A percentile compares a stretch with the other conserved stretches of the same genome.
These are phyloP conservation scores for Nomada ferruginata DNA, from an alignment of 2,888 invertebrate species.

Conservation along the genomic window DNA sequence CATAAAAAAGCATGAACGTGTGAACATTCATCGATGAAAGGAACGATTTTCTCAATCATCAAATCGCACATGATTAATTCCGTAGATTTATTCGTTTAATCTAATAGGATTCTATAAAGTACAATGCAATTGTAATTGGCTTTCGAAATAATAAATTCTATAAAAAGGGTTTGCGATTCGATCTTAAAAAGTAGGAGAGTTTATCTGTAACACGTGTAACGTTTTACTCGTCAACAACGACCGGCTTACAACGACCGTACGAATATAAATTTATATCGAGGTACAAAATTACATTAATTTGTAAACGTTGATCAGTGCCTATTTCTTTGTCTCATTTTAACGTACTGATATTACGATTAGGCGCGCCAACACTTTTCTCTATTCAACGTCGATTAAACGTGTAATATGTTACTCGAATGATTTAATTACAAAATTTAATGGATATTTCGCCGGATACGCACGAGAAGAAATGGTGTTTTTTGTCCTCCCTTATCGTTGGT, in stretches of 20 bases:
- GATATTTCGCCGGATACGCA: slow-evolving; percentile 49
- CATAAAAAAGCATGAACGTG: slow-evolving; percentile 9
- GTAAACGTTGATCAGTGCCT: slow-evolving; percentile 25
- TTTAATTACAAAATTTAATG: slow-evolving; percentile 61
- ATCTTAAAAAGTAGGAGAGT: slow-evolving; percentile 30
- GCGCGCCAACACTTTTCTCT: slow-evolving; percentile 51
- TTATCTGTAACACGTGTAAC: slow-evolving; percentile 14
- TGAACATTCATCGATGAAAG: slow-evolving; percentile 39
- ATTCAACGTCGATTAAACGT: slow-evolving; percentile 49
- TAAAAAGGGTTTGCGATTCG: slow-evolving; percentile 31
- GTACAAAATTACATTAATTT: slow-evolving; percentile 46
- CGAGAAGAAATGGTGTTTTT: slow-evolving; percentile 45
- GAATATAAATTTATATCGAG: slow-evolving; percentile 49
- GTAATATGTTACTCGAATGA: slow-evolving; percentile 43
- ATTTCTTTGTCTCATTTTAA: slow-evolving; percentile 4
- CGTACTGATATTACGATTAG: slow-evolving; percentile 60
- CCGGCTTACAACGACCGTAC: slow-evolving; percentile 24
- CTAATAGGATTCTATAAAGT: slow-evolving; percentile 39
- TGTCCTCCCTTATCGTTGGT: background rate
- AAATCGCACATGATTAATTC: slow-evolving; percentile 39
- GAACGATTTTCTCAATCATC: slow-evolving; percentile 33
- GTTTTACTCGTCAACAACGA: slow-evolving; percentile 32
- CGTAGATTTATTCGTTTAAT: slow-evolving; percentile 27
- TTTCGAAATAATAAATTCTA: slow-evolving; percentile 27
- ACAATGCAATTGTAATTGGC: slow-evolving; percentile 16